phyloP scores from a whole-genome alignment of 1,140 invertebrate genomes.

The Drosophila kanapiae region DNA sequence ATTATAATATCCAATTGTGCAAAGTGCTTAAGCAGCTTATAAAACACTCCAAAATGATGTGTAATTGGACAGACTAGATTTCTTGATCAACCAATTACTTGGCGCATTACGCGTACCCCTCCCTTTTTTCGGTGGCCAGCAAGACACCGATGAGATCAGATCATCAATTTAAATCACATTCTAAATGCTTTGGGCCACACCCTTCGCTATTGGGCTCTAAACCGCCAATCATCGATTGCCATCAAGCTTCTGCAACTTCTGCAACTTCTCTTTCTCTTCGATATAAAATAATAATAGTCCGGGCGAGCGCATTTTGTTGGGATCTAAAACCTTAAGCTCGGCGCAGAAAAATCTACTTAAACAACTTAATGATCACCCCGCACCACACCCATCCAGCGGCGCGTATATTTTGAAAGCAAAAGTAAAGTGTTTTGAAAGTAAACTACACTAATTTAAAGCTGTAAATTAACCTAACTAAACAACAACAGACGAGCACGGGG shows the following conservation, averaged over 20 bases:
- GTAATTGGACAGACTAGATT: neutral
- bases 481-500: too few species aligned
- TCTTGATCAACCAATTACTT: constrained; percentile 12
- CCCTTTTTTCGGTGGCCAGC: neutral
- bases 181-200: constrained; percentile 42
- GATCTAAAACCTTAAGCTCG: constrained; percentile 29
- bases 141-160: constrained; percentile 36
- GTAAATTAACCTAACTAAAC: constrained; percentile 81
- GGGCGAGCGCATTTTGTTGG: constrained; percentile 5
- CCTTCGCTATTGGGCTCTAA: constrained; percentile 26
- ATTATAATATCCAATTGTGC: neutral
- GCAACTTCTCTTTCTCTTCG: constrained; percentile 27
- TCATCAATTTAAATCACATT: constrained; percentile 54
- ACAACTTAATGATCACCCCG: constrained; percentile 72
- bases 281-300: constrained; percentile 5
- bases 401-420: constrained; percentile 82
- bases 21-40: neutral
- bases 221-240: constrained; percentile 39
- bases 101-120: constrained; percentile 13
- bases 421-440: constrained; percentile 83
- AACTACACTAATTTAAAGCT: constrained; percentile 83
- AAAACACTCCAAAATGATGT: neutral
- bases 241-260: constrained; percentile 44
- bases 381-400: constrained; percentile 46
- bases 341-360: constrained; percentile 51